These are phyloP conservation scores for Lucifuga dentata DNA, from an alignment of 2,113 vertebrate species.

Conservation along the genomic window DNA sequence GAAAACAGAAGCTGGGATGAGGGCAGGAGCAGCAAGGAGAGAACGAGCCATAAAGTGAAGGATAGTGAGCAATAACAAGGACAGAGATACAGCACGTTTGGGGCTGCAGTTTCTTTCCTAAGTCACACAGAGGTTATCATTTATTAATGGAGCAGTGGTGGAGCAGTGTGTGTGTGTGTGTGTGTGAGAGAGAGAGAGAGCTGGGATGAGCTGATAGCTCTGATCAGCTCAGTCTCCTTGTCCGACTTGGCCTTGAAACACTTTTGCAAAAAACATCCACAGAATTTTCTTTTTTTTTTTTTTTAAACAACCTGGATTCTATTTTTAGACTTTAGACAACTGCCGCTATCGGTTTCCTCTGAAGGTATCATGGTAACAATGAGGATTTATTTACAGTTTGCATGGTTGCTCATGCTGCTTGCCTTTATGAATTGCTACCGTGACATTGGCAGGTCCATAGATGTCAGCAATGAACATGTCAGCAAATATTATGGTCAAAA, in stretches of 20 bases:
- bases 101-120: constrained; percentile 44
- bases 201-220: constrained; percentile 24
- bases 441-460: no score
- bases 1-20: not conserved
- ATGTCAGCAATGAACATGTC: no score
- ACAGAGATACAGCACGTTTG: constrained; percentile 25
- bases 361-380: no score
- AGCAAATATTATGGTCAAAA: no score
- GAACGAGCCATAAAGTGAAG: not conserved
- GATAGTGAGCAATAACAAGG: constrained; percentile 20
- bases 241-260: constrained; percentile 22
- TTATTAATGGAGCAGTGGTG: constrained; percentile 65
- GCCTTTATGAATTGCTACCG: no score
- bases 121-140: constrained; percentile 68
- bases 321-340: no score
- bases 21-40: not conserved
- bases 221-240: constrained; percentile 23
- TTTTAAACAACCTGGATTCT: not conserved
- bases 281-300: not conserved
- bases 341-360: no score
- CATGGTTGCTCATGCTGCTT: no score
- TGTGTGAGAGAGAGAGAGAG: constrained; percentile 12
- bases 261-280: not conserved
- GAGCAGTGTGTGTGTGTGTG: constrained; percentile 38
- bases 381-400: no score